Conservation (phyloP, 2,113 vertebrate genomes). For the Micronisus gabar region DNA sequence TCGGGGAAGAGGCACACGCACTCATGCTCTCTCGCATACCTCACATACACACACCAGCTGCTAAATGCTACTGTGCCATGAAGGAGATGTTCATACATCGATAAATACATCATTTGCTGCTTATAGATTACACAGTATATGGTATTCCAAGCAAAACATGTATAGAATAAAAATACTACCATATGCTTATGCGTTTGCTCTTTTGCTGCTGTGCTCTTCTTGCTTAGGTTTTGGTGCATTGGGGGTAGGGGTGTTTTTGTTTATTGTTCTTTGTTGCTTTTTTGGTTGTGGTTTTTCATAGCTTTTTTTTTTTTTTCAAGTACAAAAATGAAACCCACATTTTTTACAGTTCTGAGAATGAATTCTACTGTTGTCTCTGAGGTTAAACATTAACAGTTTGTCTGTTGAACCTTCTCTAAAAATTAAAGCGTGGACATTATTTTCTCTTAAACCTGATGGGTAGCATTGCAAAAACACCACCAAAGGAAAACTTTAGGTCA, state of each 20-base stretch:
- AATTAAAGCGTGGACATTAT: neutral
- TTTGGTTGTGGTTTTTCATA: neutral
- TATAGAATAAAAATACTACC: neutral
- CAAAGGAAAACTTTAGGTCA: neutral
- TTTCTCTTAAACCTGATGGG: neutral
- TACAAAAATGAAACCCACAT: neutral
- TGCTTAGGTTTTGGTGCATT: neutral
- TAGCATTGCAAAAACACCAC: neutral
- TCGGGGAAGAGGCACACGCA: neutral
- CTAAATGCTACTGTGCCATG: neutral
- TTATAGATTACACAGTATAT: neutral
- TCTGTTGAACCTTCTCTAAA: neutral
- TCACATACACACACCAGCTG: neutral
- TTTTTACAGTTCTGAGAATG: neutral
- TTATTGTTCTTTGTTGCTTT: neutral
- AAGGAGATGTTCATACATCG: neutral
- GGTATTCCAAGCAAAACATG: neutral
- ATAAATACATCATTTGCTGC: neutral
- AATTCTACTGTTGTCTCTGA: neutral
- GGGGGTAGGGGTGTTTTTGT: neutral
- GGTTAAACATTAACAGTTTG: conserved; percentile 38
- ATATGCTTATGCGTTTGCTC: neutral
- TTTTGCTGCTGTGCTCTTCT: neutral
- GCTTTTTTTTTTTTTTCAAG: neutral
- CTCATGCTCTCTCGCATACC: neutral